These are phyloP conservation scores for Hyposoter dolosus DNA, from an alignment of 2,888 invertebrate species.

Conservation along the genomic window DNA sequence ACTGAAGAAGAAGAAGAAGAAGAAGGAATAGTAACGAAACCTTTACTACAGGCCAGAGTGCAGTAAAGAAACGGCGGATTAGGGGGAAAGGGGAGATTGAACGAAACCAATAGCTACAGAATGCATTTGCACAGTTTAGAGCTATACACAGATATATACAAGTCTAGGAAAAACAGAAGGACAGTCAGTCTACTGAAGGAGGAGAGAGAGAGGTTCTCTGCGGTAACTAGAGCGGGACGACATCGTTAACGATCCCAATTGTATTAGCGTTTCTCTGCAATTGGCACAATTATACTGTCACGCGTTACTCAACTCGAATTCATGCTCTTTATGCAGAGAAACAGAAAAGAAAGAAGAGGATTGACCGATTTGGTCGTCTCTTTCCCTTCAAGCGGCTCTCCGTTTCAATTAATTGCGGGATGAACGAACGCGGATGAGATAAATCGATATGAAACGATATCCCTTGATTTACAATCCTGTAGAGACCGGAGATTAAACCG, in stretches of 20 bases:
- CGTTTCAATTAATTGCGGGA: constrained; percentile 58
- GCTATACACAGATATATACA: not conserved
- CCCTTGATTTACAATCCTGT: not conserved
- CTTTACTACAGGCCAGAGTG: not conserved
- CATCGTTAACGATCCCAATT: constrained; percentile 70
- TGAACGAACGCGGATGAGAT: not conserved
- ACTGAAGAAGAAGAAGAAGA: not conserved
- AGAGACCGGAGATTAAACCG: not conserved
- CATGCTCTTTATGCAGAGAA: constrained; percentile 41
- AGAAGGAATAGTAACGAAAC: not conserved
- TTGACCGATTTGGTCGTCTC: not conserved
- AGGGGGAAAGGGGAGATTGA: not conserved
- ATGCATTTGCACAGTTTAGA: constrained; percentile 35
- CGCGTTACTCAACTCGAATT: constrained; percentile 60
- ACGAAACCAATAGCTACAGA: constrained; percentile 21
- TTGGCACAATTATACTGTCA: constrained; percentile 63
- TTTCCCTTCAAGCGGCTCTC: not conserved
- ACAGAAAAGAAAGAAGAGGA: not conserved
- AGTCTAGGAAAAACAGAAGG: constrained; percentile 10
- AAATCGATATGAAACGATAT: constrained; percentile 21
- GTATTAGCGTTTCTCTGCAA: constrained; percentile 67
- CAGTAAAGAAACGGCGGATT: not conserved
- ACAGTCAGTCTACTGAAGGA: constrained; percentile 17
- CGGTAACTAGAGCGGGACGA: constrained; percentile 67
- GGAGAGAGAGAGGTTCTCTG: constrained; percentile 28